phyloP scores from a whole-genome alignment of 2,888 invertebrate species.

The Cryptus armator region DNA sequence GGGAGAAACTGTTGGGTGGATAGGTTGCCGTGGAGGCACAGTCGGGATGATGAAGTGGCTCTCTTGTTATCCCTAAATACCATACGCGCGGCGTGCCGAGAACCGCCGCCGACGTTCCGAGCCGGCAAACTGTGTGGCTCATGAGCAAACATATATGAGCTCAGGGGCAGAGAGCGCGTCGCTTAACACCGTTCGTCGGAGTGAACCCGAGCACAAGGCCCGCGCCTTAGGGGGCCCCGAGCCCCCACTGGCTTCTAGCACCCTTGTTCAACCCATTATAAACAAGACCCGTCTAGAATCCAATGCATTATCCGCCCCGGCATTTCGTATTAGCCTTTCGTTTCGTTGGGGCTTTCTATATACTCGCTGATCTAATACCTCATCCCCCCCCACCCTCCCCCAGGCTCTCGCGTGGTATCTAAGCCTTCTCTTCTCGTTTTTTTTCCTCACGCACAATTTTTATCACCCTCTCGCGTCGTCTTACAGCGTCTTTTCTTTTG shows the following conservation, averaged over 20 bases:
- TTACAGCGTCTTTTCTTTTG: background rate
- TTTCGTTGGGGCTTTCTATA: conserved; percentile 50
- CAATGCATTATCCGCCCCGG: conserved; percentile 79
- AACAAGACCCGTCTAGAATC: conserved; percentile 82
- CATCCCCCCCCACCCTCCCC: background rate
- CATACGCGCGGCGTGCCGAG: conserved; percentile 71
- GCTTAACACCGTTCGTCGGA: conserved; percentile 71
- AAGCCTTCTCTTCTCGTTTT: background rate
- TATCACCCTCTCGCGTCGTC: background rate
- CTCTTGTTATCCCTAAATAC: conserved; percentile 84
- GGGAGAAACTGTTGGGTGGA: conserved; percentile 31
- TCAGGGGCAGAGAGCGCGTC: conserved; percentile 44
- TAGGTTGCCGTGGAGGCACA: conserved; percentile 53
- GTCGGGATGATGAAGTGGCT: conserved; percentile 83
- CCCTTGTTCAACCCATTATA: conserved; percentile 84
- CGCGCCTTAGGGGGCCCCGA: conserved; percentile 82
- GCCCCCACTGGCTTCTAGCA: conserved; percentile 84
- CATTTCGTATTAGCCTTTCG: conserved; percentile 73
- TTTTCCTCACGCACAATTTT: conserved; percentile 3
- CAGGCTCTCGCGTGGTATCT: background rate
- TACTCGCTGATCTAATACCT: conserved; percentile 12
- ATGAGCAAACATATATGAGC: conserved; percentile 82
- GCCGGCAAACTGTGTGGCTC: conserved; percentile 77
- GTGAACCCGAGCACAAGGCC: conserved; percentile 82
- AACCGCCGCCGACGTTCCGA: conserved; percentile 31